phyloP scores from a whole-genome alignment of 2,888 invertebrate genomes.

The Aethes cnicana region DNA sequence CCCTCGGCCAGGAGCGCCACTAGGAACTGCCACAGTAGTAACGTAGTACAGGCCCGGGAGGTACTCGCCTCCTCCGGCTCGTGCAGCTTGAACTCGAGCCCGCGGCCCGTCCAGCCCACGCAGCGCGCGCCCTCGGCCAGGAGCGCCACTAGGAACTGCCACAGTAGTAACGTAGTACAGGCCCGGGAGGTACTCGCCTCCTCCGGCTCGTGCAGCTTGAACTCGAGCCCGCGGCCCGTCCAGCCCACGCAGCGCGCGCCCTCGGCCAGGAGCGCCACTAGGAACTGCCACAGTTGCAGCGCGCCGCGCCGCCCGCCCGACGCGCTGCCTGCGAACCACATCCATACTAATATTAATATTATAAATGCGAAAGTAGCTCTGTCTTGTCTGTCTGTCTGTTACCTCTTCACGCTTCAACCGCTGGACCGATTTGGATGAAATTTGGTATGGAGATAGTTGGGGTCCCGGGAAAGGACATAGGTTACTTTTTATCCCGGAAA shows the following conservation, averaged over 20 bases:
- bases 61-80: conserved; percentile 95
- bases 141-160: conserved; percentile 95
- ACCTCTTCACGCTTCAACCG: too few relatives aligned
- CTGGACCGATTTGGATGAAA: too few relatives aligned
- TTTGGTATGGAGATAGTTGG: too few relatives aligned
- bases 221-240: conserved; percentile 97
- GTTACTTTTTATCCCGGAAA: too few relatives aligned
- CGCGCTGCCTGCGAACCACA: neutral
- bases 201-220: conserved; percentile 97
- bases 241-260: conserved; percentile 93
- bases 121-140: conserved; percentile 40
- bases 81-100: conserved; percentile 96
- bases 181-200: too few relatives aligned
- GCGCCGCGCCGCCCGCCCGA: conserved; percentile 87
- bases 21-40: too few relatives aligned
- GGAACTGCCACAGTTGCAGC: conserved; percentile 96
- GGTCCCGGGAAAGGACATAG: too few relatives aligned
- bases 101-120: conserved; percentile 83
- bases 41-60: too few relatives aligned
- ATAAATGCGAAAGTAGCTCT: too few relatives aligned
- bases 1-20: too few relatives aligned
- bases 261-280: conserved; percentile 89
- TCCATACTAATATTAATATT: too few relatives aligned
- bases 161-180: conserved; percentile 94
- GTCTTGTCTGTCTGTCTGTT: too few relatives aligned